phyloP scores from a whole-genome alignment of 2,797 vertebrate genomes.

The Enteromius treurensis region DNA sequence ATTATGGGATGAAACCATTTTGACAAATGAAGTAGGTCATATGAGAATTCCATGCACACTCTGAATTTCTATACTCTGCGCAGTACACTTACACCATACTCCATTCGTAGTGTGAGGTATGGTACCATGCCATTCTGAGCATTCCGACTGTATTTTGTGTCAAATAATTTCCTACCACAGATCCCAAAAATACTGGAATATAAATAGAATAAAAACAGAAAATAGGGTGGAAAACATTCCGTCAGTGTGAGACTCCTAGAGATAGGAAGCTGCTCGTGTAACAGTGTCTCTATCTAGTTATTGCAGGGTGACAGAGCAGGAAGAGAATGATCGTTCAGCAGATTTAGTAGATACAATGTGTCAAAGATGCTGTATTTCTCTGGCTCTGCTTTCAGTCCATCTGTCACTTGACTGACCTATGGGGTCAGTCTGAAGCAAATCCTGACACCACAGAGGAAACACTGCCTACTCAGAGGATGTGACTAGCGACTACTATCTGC shows the following conservation, averaged over 20 bases:
- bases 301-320: conserved; percentile 1
- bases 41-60: not conserved
- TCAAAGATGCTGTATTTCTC: conserved; percentile 39
- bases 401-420: conserved; percentile 33
- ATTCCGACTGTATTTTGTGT: conserved; percentile 19
- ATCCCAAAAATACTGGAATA: conserved; percentile 2
- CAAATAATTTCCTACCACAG: conserved; percentile 18
- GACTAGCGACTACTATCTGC: not conserved
- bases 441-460: conserved; percentile 25
- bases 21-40: not conserved
- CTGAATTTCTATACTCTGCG: not conserved
- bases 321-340: conserved; percentile 5
- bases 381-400: conserved; percentile 39
- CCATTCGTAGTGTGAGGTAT: not conserved
- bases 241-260: not conserved
- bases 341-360: conserved; percentile 33
- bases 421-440: conserved; percentile 6
- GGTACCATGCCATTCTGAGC: conserved; percentile 18
- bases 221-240: not conserved
- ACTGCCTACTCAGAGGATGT: not conserved
- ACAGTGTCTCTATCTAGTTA: conserved; percentile 12
- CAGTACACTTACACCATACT: not conserved
- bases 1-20: not conserved
- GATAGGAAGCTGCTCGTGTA: not conserved
- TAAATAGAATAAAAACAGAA: not conserved